Percentiles rank a stretch among this genome's conserved stretches.
These are phyloP conservation scores for Cosmia pyralina DNA, from an alignment of 2,888 invertebrate genomes.

Conservation along the genomic window DNA sequence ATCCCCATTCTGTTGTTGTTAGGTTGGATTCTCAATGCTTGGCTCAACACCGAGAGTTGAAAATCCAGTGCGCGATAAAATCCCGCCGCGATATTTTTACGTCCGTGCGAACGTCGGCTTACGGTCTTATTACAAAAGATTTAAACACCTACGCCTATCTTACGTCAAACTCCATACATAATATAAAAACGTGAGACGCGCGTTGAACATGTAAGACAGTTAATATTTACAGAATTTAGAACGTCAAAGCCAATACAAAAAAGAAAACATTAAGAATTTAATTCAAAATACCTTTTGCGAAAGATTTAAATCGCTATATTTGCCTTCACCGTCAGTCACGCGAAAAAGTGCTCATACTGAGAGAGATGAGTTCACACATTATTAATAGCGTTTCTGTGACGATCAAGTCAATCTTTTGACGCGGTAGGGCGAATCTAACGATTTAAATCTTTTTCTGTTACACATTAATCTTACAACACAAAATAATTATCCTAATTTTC, in stretches of 20 bases:
- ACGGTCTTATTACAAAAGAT: no score
- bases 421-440: not conserved
- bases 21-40: no score
- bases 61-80: no score
- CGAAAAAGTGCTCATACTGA: not conserved
- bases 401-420: not conserved
- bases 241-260: not conserved
- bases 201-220: no score
- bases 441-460: slow-evolving; percentile 2
- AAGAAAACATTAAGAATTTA: not conserved
- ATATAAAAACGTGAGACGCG: no score
- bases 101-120: no score
- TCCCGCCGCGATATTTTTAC: no score
- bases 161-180: no score
- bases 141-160: no score
- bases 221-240: not conserved
- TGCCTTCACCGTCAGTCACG: not conserved
- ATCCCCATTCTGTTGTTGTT: no score
- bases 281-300: not conserved
- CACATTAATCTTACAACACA: slow-evolving; percentile 1
- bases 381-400: not conserved
- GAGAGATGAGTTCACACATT: not conserved
- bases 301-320: not conserved
- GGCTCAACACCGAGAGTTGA: no score
- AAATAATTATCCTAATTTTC: slow-evolving; percentile 29